Base-by-base conservation (phyloP, 2,888 invertebrate genomes). In the Polymixis lichenea region DNA sequence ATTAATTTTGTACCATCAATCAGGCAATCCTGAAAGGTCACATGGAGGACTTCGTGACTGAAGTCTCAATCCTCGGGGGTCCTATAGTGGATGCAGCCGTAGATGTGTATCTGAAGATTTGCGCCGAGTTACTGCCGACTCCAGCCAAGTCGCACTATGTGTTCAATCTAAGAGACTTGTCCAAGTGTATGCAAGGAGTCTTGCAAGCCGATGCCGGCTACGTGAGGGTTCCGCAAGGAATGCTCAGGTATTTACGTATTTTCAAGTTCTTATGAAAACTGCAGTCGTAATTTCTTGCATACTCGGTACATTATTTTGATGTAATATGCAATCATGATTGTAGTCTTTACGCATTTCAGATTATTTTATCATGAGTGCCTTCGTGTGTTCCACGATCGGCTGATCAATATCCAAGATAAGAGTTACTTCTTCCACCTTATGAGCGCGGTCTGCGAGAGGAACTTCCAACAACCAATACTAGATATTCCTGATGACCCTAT, bases 111-210 rank as follows among this genome's bases (percentile, higher is more conserved):
- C 97, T 97, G 83, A 97, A 98, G 88, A 98, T 99, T 64, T 97
- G 98, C 25, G 95, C 97, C 0, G 98, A 98, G 88, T 97, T 99
- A 85, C 94, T 99, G 49, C 99, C 99, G 0, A 99, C 99, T 0
- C 99, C 99, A 0, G 97, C 98, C 46, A 99, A 99, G 92, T 98
- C 98, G 0, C 99, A 99, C 94, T 99, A 99, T 90, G 98, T 99
- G 22, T 99, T 99, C 93, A 99, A 99, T 94, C 95, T 99, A 87
- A 97, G 99, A 65, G 99, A 99, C 95, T 96, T 99, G 60, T 99
- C 99, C 17, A 99, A 99, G 93, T 98, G 98, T 80, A 97, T 99
- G 89, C 99, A 99, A 94, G 99, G 99, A n/a, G 97, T 99, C 15
- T 94, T 99, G 71, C 99, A 99, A 92, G 98, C 98, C 0, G 98